phyloP scores from a whole-genome alignment of 2,113 vertebrate genomes.

The Dipodomys spectabilis region DNA sequence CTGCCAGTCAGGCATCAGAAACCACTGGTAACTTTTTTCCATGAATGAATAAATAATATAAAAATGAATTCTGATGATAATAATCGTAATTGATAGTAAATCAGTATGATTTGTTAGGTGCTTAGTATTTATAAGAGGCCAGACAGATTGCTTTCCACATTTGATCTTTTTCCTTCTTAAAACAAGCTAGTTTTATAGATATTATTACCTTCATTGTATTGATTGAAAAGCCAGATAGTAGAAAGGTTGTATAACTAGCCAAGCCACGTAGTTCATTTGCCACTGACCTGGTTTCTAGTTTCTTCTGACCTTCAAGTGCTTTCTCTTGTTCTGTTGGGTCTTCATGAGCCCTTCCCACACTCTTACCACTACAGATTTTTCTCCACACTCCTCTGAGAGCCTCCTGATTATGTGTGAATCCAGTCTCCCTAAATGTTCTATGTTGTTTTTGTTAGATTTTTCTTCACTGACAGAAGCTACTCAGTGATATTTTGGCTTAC shows the following conservation, averaged over 20 bases:
- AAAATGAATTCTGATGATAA: no score
- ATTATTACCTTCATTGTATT: background rate
- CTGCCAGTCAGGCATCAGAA: background rate
- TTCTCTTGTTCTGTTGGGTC: rapidly evolving
- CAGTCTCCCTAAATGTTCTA: background rate
- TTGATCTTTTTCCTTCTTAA: background rate
- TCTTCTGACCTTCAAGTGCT: background rate
- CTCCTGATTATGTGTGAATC: background rate
- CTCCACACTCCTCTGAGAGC: rapidly evolving
- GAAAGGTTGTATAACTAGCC: background rate
- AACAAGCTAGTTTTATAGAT: background rate
- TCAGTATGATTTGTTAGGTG: background rate
- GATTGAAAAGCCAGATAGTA: background rate
- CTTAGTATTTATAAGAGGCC: background rate
- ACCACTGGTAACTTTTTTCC: background rate
- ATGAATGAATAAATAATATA: background rate
- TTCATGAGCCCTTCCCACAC: background rate
- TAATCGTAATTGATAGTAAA: background rate
- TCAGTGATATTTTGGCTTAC: no score
- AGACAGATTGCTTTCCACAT: background rate
- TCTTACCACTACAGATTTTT: background rate
- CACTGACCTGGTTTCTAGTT: background rate
- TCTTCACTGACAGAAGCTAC: no score
- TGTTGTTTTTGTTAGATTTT: no score
- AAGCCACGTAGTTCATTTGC: background rate